A percentile compares a stretch with the other conserved stretches of the same genome.
phyloP scores from a whole-genome alignment of 2,888 invertebrate genomes.

The Volucella zonaria region DNA sequence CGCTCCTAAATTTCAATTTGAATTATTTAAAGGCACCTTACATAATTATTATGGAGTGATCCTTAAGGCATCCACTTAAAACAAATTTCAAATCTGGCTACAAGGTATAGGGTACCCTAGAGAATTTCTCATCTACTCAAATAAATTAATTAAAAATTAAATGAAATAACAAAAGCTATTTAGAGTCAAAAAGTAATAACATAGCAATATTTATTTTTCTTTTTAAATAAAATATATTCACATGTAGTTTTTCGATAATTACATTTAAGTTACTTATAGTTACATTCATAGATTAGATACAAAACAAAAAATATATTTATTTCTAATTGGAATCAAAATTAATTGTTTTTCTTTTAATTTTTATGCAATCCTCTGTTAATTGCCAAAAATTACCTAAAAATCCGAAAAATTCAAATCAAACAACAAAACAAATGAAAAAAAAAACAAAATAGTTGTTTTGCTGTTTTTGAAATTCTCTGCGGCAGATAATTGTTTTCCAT shows the following conservation, averaged over 20 bases:
- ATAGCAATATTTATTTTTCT: background rate
- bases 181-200: background rate
- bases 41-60: too few relatives aligned
- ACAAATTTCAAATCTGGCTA: too few relatives aligned
- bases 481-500: slow-evolving; percentile 83
- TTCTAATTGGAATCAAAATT: slow-evolving; percentile 69
- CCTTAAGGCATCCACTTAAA: too few relatives aligned
- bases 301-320: slow-evolving; percentile 22
- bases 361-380: slow-evolving; percentile 56
- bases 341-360: slow-evolving; percentile 66
- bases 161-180: slow-evolving; percentile 30
- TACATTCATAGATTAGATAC: slow-evolving; percentile 21
- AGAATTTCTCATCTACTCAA: too few relatives aligned
- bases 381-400: slow-evolving; percentile 31
- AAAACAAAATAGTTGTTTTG: slow-evolving; percentile 79
- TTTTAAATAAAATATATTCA: slow-evolving; percentile 6
- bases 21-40: too few relatives aligned
- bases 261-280: slow-evolving; percentile 28
- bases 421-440: slow-evolving; percentile 40
- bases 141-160: too few relatives aligned
- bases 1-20: too few relatives aligned
- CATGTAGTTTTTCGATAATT: slow-evolving; percentile 1
- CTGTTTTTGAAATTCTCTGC: slow-evolving; percentile 81
- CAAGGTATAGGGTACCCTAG: too few relatives aligned
- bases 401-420: slow-evolving; percentile 17